Evolutionary conservation across 2,797 vertebrate species (phyloP).

Genomic region (Melanotaenia parkinsoni): DNA sequence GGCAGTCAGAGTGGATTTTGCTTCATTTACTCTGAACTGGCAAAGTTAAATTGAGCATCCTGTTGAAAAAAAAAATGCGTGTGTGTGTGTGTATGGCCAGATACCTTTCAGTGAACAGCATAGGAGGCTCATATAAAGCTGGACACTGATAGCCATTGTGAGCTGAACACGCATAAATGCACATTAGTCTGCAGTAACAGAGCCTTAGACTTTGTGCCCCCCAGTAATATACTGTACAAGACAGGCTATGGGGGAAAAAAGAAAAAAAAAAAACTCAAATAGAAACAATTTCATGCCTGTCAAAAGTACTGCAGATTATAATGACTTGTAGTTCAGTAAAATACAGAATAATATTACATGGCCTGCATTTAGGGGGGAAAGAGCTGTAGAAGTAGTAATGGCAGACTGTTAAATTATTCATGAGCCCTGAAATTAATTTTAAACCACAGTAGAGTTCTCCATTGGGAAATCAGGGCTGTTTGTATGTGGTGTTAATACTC

Average conservation of each 20-base stretch:
- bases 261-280: constrained; percentile 38
- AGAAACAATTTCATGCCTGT: constrained; percentile 77
- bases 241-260: constrained; percentile 45
- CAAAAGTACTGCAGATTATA: constrained; percentile 69
- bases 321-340: constrained; percentile 64
- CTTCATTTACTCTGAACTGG: constrained; percentile 80
- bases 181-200: constrained; percentile 74
- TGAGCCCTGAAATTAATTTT: constrained; percentile 77
- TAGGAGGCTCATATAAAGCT: constrained; percentile 66
- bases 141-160: constrained; percentile 72
- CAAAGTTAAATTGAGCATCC: constrained; percentile 81
- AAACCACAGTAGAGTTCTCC: constrained; percentile 68
- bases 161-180: constrained; percentile 73
- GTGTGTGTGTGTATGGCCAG: constrained; percentile 63
- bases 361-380: constrained; percentile 51
- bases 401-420: constrained; percentile 78
- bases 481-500: constrained; percentile 74
- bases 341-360: constrained; percentile 66
- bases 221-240: constrained; percentile 57
- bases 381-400: constrained; percentile 68
- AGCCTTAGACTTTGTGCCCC: constrained; percentile 58
- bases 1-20: constrained; percentile 73
- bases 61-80: constrained; percentile 66
- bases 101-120: constrained; percentile 69
- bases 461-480: constrained; percentile 79